Conservation (phyloP, 2,888 invertebrate species). For the Apoderus coryli region DNA sequence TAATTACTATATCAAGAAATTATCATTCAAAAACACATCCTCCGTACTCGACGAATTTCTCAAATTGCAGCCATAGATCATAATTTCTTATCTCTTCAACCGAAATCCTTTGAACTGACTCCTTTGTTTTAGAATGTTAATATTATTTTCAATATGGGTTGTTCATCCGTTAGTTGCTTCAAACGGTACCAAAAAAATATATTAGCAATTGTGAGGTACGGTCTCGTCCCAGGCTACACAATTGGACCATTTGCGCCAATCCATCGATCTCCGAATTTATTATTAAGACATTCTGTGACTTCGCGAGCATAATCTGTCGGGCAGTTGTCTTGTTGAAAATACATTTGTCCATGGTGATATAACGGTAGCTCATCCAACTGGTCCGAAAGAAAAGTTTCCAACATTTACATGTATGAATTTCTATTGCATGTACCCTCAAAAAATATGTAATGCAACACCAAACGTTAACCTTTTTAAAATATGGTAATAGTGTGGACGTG, state of each 20-base stretch:
- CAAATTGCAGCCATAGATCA: background rate
- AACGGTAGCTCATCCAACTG: slow-evolving; percentile 2
- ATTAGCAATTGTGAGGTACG: background rate
- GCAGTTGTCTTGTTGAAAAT: slow-evolving; percentile 2
- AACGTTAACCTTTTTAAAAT: too few species aligned
- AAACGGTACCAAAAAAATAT: slow-evolving; percentile 2
- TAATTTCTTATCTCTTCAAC: slow-evolving; percentile 2
- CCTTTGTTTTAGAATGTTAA: slow-evolving; percentile 3
- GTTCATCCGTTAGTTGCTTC: background rate
- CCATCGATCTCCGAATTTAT: too few species aligned
- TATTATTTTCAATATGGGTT: slow-evolving; percentile 2
- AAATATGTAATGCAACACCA: slow-evolving; percentile 1
- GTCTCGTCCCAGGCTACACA: background rate
- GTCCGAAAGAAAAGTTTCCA: slow-evolving; percentile 3
- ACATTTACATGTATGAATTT: slow-evolving; percentile 2
- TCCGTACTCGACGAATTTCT: slow-evolving; percentile 1
- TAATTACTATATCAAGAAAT: too few species aligned
- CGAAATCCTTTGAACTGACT: slow-evolving; percentile 1
- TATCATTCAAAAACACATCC: slow-evolving; percentile 1
- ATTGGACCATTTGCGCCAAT: background rate
- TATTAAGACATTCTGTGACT: too few species aligned
- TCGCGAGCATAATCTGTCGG: too few species aligned
- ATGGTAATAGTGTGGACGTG: too few species aligned
- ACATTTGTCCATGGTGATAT: slow-evolving; percentile 1
- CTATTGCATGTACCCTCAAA: slow-evolving; percentile 2